Conservation (phyloP, 2,797 vertebrate species). For the Philypnodon macrostomus region DNA sequence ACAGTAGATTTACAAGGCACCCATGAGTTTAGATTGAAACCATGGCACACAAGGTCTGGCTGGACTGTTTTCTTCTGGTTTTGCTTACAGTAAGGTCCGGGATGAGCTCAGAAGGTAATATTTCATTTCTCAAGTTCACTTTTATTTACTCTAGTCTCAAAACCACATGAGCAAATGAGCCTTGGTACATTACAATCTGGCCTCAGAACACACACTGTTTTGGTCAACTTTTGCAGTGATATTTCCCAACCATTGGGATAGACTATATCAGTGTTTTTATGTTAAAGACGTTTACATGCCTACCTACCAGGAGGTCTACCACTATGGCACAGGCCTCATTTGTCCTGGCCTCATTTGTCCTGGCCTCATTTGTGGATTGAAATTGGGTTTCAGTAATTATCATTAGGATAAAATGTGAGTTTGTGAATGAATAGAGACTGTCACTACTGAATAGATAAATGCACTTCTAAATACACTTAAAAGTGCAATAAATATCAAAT, state of each 20-base stretch:
- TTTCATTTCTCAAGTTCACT: conserved; percentile 38
- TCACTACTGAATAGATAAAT: no score
- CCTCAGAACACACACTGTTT: neutral
- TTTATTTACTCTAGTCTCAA: conserved; percentile 32
- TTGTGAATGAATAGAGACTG: no score
- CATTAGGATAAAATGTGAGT: neutral
- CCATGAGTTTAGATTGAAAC: conserved; percentile 55
- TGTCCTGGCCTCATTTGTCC: conserved; percentile 6
- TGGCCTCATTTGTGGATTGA: conserved; percentile 6
- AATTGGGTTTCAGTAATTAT: conserved; percentile 7
- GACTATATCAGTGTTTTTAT: neutral
- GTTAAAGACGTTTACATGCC: neutral
- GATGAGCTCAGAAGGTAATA: conserved; percentile 35
- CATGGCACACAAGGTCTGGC: conserved; percentile 40
- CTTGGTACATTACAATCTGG: neutral
- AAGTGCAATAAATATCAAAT: no score
- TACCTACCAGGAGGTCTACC: conserved; percentile 7
- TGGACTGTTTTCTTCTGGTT: conserved; percentile 23
- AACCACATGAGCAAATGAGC: conserved; percentile 24
- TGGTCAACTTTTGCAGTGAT: conserved; percentile 1
- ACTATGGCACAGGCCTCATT: neutral
- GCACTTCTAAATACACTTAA: no score
- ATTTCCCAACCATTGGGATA: neutral
- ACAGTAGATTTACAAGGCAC: conserved; percentile 55
- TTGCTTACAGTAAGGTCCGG: conserved; percentile 16